Evolutionary conservation across 2,888 invertebrate genomes (phyloP).

Genomic region (Ormia ochracea): DNA sequence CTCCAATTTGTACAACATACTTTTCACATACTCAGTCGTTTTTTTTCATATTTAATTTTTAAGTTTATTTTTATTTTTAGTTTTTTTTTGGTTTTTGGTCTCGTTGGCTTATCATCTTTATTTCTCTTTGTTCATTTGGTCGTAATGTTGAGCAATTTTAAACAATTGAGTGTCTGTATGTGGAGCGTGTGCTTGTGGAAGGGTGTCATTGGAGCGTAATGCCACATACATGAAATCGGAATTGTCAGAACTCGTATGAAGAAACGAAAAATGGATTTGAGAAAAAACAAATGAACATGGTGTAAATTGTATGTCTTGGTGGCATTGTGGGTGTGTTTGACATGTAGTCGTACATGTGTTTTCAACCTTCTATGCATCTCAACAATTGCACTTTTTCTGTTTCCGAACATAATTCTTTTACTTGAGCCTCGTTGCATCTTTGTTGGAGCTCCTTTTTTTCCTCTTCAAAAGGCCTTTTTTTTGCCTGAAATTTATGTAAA

Average conservation of each 20-base stretch:
- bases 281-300: constrained; percentile 30
- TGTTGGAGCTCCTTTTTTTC: constrained; percentile 21
- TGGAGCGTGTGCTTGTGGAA: not conserved
- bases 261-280: not conserved
- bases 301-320: constrained; percentile 51
- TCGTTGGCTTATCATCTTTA: constrained; percentile 46
- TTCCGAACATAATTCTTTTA: constrained; percentile 53
- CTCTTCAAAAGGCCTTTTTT: not conserved
- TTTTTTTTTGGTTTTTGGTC: not conserved
- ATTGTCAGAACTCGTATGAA: constrained; percentile 16
- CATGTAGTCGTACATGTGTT: constrained; percentile 61
- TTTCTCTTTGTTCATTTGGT: constrained; percentile 43
- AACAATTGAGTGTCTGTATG: constrained; percentile 4
- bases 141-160: constrained; percentile 38
- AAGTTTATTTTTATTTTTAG: not conserved
- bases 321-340: constrained; percentile 59
- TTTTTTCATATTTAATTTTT: not conserved
- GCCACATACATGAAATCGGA: constrained; percentile 30
- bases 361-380: constrained; percentile 50
- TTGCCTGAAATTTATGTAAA: constrained; percentile 52
- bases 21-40: constrained; percentile 27
- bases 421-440: constrained; percentile 51
- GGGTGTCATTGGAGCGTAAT: constrained; percentile 8
- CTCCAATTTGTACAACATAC: constrained; percentile 45
- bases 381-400: constrained; percentile 37